Evolutionary conservation across 2,888 invertebrate species (phyloP).

Genomic region (Piscicola geometra): DNA sequence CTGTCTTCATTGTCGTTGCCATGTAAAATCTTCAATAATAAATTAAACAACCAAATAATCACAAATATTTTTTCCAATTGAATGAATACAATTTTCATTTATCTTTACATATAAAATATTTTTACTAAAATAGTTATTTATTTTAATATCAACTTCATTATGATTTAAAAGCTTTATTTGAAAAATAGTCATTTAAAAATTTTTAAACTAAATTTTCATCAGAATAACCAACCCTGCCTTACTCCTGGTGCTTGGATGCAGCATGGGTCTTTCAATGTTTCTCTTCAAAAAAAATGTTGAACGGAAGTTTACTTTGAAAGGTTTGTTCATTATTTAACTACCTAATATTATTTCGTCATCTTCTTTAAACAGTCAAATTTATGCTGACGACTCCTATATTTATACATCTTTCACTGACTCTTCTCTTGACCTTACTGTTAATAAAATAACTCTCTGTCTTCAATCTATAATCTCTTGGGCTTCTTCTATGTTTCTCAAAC

Average conservation of each 20-base stretch:
- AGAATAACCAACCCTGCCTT: constrained; percentile 22
- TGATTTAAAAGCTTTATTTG: too few species aligned
- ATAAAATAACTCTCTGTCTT: too few species aligned
- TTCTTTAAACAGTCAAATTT: too few species aligned
- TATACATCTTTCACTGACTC: too few species aligned
- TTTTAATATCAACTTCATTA: background rate
- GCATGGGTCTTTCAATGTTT: constrained; percentile 1
- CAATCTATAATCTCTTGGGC: too few species aligned
- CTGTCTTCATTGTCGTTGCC: constrained; percentile 12
- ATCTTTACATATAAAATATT: background rate
- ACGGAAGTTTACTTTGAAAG: constrained; percentile 1
- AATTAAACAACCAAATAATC: background rate
- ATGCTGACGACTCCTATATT: too few species aligned
- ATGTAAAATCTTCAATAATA: constrained; percentile 25
- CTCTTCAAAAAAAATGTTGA: constrained; percentile 23
- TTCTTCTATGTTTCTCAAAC: too few species aligned
- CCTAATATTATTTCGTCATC: too few species aligned
- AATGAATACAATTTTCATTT: background rate
- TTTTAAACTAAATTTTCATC: background rate
- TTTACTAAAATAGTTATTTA: background rate
- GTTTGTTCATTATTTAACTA: too few species aligned
- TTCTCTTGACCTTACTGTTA: too few species aligned
- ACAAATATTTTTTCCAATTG: background rate
- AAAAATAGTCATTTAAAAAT: too few species aligned
- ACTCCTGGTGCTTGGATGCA: constrained; percentile 12